Conservation (phyloP, 2,888 invertebrate species). For the Hirtodrosophila cameraria region DNA sequence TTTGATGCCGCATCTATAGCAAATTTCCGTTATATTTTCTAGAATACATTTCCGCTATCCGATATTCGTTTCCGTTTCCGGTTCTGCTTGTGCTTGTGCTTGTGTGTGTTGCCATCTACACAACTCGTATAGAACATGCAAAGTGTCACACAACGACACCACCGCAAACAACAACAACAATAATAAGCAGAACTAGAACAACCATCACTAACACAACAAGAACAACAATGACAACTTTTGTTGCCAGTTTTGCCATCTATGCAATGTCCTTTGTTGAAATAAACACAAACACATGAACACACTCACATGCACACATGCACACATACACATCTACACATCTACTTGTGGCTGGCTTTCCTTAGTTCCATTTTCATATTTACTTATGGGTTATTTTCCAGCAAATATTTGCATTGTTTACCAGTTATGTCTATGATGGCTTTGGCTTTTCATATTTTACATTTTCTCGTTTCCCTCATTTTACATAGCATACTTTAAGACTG, state of each 20-base stretch:
- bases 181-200: slow-evolving; percentile 1
- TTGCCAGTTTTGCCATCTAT: slow-evolving; percentile 24
- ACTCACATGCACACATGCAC: not conserved
- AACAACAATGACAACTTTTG: slow-evolving; percentile 48
- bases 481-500: slow-evolving; percentile 30
- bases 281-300: slow-evolving; percentile 11
- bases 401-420: slow-evolving; percentile 61
- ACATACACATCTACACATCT: not conserved
- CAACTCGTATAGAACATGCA: slow-evolving; percentile 26
- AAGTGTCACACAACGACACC: slow-evolving; percentile 48
- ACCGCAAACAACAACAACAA: slow-evolving; percentile 16
- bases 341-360: slow-evolving; percentile 7
- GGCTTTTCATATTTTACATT: slow-evolving; percentile 44
- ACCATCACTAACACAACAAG: slow-evolving; percentile 11
- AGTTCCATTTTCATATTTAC: slow-evolving; percentile 62
- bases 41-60: slow-evolving; percentile 45
- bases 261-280: slow-evolving; percentile 37
- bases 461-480: not conserved
- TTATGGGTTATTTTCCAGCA: slow-evolving; percentile 62
- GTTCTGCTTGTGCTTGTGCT: no score
- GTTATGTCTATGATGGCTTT: slow-evolving; percentile 44
- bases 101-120: slow-evolving; percentile 4
- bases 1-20: slow-evolving; percentile 20
- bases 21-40: slow-evolving; percentile 47
- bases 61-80: slow-evolving; percentile 35